Conservation (phyloP, 2,797 vertebrate genomes). For the Artibeus jamaicensis region DNA sequence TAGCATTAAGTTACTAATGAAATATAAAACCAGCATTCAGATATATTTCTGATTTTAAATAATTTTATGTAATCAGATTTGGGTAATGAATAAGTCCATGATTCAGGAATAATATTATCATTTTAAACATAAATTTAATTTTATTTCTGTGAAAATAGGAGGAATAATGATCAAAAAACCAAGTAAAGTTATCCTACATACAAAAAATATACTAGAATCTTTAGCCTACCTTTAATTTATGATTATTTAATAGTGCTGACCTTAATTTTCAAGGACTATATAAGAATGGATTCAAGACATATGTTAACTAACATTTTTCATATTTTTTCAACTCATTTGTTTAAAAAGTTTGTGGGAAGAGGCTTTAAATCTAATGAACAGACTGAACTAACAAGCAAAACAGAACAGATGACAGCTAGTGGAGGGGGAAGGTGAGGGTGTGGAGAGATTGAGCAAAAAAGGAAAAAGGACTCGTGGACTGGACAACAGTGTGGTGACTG, state of each 20-base stretch:
- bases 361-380: background rate
- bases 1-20: background rate
- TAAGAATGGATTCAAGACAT: background rate
- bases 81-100: background rate
- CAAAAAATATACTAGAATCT: background rate
- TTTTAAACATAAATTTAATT: constrained; percentile 1
- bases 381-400: no score
- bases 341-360: constrained; percentile 17
- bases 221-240: background rate
- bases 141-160: background rate
- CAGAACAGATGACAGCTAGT: no score
- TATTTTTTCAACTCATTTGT: background rate
- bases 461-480: no score
- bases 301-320: background rate
- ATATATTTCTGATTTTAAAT: background rate
- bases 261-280: background rate
- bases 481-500: no score
- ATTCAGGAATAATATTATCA: background rate
- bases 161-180: background rate
- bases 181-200: background rate
- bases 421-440: no score
- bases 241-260: background rate
- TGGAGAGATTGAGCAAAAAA: no score
- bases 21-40: background rate
- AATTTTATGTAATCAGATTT: background rate